Conservation (phyloP, 2,888 invertebrate genomes). For the Protula sp. region DNA sequence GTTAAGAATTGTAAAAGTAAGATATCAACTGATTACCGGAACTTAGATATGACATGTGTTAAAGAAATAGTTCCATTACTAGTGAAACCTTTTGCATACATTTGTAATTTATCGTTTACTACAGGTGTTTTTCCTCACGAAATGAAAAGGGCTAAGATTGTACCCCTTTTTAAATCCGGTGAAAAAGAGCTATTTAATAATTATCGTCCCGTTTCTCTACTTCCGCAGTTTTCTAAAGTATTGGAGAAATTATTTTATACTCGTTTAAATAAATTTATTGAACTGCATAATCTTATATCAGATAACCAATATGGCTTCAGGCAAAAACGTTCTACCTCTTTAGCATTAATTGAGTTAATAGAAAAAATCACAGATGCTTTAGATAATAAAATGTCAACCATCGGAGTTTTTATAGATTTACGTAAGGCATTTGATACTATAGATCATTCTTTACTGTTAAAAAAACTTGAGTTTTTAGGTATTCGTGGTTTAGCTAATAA, state of each 20-base stretch:
- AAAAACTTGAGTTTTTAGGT: background rate
- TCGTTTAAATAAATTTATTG: background rate
- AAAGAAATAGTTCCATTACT: background rate
- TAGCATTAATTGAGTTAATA: background rate
- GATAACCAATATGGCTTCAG: background rate
- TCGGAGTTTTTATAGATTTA: background rate
- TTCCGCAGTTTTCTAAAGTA: background rate
- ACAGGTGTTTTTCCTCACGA: background rate
- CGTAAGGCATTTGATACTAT: background rate
- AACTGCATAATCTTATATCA: background rate
- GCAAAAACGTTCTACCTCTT: background rate
- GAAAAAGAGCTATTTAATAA: background rate
- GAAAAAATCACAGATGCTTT: background rate
- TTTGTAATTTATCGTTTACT: background rate
- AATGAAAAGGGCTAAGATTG: background rate
- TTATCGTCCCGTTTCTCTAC: slow-evolving; percentile 1
- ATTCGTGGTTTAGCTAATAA: background rate
- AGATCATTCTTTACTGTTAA: background rate
- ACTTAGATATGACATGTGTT: background rate
- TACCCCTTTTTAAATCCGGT: background rate
- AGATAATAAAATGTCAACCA: background rate
- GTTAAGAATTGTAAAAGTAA: background rate
- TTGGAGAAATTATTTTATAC: too few relatives aligned
- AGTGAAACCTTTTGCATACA: background rate
- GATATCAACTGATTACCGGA: background rate